Evolutionary conservation across 2,113 vertebrate genomes (phyloP).

Genomic region (Malurus cyaneus): DNA sequence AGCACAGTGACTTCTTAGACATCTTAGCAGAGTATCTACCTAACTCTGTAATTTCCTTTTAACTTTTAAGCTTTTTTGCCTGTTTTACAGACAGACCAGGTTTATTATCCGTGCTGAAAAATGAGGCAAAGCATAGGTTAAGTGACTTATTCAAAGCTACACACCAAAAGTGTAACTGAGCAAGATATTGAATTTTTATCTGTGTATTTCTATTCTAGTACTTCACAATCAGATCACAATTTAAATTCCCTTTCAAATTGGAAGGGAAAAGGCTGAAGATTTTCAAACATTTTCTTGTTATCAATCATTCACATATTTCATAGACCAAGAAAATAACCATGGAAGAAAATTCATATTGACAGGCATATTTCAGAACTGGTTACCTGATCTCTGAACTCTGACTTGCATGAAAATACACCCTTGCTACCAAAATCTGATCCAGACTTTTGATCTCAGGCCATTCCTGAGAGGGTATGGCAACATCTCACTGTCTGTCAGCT

Average conservation of each 20-base stretch:
- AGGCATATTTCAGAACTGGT: neutral
- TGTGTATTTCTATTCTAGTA: neutral
- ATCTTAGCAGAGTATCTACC: neutral
- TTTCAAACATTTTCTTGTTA: conserved; percentile 13
- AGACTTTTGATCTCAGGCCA: neutral
- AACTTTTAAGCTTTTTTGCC: neutral
- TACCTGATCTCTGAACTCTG: neutral
- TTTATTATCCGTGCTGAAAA: neutral
- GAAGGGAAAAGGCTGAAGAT: neutral
- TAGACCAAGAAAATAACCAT: neutral
- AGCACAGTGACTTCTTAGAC: neutral
- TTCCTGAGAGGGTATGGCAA: neutral
- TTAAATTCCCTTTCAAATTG: conserved; percentile 11
- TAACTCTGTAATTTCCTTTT: neutral
- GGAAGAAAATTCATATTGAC: neutral
- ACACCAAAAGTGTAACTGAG: neutral
- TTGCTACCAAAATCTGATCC: neutral
- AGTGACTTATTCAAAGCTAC: neutral
- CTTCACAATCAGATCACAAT: neutral
- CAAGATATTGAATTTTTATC: neutral
- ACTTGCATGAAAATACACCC: neutral
- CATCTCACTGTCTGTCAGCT: neutral
- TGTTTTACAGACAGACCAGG: neutral
- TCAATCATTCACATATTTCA: neutral
- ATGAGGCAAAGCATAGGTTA: neutral